phyloP scores from a whole-genome alignment of 2,113 vertebrate species.

The Nestor notabilis region DNA sequence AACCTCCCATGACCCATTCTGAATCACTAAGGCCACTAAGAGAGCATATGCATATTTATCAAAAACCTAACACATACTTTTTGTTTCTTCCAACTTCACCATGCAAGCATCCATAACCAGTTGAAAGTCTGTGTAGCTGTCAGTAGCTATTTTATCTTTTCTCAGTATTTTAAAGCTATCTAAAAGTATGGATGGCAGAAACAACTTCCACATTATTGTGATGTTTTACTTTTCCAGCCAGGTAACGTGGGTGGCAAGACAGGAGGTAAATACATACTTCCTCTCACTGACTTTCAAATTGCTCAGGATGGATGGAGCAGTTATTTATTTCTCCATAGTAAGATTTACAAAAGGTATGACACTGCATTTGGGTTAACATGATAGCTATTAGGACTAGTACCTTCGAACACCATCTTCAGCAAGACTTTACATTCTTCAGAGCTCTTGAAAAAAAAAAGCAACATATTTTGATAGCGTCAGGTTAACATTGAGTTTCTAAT shows the following conservation, averaged over 20 bases:
- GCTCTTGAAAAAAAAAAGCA: not conserved
- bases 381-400: not conserved
- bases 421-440: not conserved
- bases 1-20: not conserved
- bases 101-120: not conserved
- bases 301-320: not conserved
- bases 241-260: not conserved
- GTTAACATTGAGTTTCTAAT: not conserved
- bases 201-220: not conserved
- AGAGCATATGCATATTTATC: not conserved
- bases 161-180: not conserved
- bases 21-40: not conserved
- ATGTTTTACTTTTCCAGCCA: not conserved
- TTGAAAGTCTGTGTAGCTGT: not conserved
- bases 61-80: not conserved
- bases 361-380: not conserved
- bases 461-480: not conserved
- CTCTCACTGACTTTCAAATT: not conserved
- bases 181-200: not conserved
- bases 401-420: not conserved
- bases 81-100: not conserved
- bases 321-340: not conserved
- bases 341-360: not conserved
- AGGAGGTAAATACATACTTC: not conserved
- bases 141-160: not conserved